Evolutionary conservation across 2,113 vertebrate species (phyloP).

Genomic region (Peromyscus maniculatus): DNA sequence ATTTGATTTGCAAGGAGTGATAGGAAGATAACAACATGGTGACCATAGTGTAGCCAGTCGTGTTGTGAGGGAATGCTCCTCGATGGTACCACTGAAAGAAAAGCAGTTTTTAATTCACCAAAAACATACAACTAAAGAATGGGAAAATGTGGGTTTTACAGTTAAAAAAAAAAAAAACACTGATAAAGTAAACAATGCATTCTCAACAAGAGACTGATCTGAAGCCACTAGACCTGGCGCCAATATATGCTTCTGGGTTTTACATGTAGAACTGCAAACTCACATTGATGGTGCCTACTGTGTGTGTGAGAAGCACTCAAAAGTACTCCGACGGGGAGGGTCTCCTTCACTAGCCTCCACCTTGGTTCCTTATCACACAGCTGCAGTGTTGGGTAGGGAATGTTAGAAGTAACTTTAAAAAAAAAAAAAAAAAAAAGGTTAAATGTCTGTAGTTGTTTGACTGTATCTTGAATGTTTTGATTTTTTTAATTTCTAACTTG

Average conservation of each 20-base stretch:
- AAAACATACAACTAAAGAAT: neutral
- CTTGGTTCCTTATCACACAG: slow-evolving; percentile 60
- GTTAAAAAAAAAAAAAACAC: neutral
- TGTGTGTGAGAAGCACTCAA: slow-evolving; percentile 1
- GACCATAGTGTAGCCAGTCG: too few species aligned
- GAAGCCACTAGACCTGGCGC: neutral
- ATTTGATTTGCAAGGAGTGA: neutral
- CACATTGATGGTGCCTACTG: neutral
- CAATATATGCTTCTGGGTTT: neutral
- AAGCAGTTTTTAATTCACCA: neutral
- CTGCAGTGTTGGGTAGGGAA: slow-evolving; percentile 41
- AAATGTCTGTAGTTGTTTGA: slow-evolving; percentile 60
- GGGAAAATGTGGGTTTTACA: neutral
- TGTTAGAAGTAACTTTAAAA: slow-evolving; percentile 42
- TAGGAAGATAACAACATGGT: neutral
- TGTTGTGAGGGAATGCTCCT: neutral
- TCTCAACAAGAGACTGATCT: neutral
- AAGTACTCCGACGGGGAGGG: slow-evolving; percentile 50
- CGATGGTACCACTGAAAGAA: neutral
- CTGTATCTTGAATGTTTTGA: slow-evolving; percentile 53
- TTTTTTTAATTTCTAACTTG: slow-evolving; percentile 35
- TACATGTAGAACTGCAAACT: neutral
- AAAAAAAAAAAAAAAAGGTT: slow-evolving; percentile 56
- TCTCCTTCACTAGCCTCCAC: slow-evolving; percentile 27
- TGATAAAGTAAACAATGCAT: neutral